These are phyloP conservation scores for Harmothoe impar DNA, from an alignment of 2,888 invertebrate genomes.

Conservation along the genomic window DNA sequence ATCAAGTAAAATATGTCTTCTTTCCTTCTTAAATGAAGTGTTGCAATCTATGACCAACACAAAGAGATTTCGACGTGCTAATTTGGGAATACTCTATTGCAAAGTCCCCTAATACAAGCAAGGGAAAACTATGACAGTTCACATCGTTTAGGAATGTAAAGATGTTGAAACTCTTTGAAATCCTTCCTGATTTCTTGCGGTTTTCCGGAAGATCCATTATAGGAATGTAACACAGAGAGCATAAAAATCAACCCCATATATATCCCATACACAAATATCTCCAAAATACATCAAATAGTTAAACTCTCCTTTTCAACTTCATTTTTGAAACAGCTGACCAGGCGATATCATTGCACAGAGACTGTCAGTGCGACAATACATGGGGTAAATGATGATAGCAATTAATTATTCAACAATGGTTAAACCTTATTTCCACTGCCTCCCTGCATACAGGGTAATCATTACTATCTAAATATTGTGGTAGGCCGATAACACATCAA, in stretches of 20 bases:
- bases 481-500: no score
- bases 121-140: not conserved
- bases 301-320: constrained; percentile 4
- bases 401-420: no score
- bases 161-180: not conserved
- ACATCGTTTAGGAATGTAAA: constrained; percentile 2
- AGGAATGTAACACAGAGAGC: not conserved
- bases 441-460: no score
- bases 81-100: no score
- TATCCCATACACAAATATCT: not conserved
- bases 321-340: constrained; percentile 7
- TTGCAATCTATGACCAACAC: not conserved
- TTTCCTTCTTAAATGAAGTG: not conserved
- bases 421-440: no score
- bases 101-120: no score
- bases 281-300: not conserved
- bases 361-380: not conserved
- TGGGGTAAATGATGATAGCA: no score
- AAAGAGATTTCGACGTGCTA: not conserved
- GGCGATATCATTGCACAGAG: constrained; percentile 22
- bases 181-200: not conserved
- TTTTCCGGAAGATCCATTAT: not conserved
- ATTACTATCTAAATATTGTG: no score
- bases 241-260: not conserved
- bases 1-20: not conserved